phyloP scores from a whole-genome alignment of 2,888 invertebrate species.

The Sepiola atlantica region DNA sequence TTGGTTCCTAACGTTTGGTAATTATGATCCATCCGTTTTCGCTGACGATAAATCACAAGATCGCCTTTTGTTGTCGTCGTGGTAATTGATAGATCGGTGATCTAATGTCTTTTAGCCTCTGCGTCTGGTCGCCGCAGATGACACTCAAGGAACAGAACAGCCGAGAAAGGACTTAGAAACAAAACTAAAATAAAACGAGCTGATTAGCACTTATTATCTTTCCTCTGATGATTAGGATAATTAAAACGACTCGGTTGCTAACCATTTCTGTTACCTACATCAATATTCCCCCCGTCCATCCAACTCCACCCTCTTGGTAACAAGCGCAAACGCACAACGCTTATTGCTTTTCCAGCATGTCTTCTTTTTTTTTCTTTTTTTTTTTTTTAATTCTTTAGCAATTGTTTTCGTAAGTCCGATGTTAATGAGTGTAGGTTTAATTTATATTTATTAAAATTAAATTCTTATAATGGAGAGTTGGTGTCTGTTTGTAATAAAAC shows the following conservation, averaged over 20 bases:
- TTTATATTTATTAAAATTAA: too few relatives aligned
- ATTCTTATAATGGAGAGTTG: too few relatives aligned
- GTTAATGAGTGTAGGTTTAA: too few relatives aligned
- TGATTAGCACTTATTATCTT: slow-evolving; percentile 4
- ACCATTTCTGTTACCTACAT: not conserved
- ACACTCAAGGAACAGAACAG: not conserved
- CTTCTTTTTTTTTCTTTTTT: too few relatives aligned
- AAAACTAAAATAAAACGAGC: not conserved
- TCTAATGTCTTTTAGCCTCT: not conserved
- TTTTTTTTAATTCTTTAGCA: too few relatives aligned
- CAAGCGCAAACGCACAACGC: too few relatives aligned
- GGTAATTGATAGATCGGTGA: not conserved
- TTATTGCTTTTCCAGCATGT: too few relatives aligned
- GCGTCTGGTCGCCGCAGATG: not conserved
- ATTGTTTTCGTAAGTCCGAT: too few relatives aligned
- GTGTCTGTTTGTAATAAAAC: too few relatives aligned
- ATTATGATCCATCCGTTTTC: not conserved
- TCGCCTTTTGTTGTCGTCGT: not conserved
- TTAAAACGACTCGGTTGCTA: not conserved
- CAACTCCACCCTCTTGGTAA: too few relatives aligned
- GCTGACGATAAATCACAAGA: not conserved
- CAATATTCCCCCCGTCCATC: not conserved
- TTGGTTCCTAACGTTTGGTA: not conserved
- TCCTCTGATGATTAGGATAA: not conserved
- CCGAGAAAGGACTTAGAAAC: not conserved